Base-by-base conservation (phyloP, 2,797 vertebrate species). In the Gymnothorax javanicus region DNA sequence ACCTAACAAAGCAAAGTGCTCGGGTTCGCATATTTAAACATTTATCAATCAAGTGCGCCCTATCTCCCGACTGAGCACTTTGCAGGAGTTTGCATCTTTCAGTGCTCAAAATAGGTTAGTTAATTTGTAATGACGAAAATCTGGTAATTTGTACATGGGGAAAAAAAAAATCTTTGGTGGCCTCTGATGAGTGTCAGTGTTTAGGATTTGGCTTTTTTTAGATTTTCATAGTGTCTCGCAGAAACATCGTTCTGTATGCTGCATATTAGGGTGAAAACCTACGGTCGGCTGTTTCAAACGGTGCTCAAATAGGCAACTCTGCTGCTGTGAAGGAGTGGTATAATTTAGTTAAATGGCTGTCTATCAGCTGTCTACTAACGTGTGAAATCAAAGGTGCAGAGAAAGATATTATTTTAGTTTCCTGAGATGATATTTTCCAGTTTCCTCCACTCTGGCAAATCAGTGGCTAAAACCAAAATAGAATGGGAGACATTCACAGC, bases 321-420 rank as follows among this genome's bases (percentile, higher is more conserved):
- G 25, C 27, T 73, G 69, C 69, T 27, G 27, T 25, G 25, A 15
- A 33, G 7, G 73, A 75, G 20, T 17, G 33, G 25, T 43, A 5
- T 75, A 75, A 75, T 75, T 75, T 75, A 75, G 33, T 12, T 75
- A 33, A 75, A 50, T 75, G 73, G 25, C 73, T 50, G 73, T 75
- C 73, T 13, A 5, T 75, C 73, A 75, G 73, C 27, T 43, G 73
- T 43, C 73, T 75, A 17, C 27, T 17, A 50, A 50, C 15, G 33
- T 75, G 33, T 50, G 5, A 75, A 75, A 71, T 71, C 25, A 71
- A 33, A 71, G 69, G 73, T 75, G 33, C 27, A 33, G 73, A 50
- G 73, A 75, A 50, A 71, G 13, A 20, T 27, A 71, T 71, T 71
- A n/a, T 33, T 71, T 33, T 4, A 7, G 12, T 71, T 13, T 33